Base-by-base conservation (phyloP, 2,113 vertebrate genomes). In the Python bivittatus region DNA sequence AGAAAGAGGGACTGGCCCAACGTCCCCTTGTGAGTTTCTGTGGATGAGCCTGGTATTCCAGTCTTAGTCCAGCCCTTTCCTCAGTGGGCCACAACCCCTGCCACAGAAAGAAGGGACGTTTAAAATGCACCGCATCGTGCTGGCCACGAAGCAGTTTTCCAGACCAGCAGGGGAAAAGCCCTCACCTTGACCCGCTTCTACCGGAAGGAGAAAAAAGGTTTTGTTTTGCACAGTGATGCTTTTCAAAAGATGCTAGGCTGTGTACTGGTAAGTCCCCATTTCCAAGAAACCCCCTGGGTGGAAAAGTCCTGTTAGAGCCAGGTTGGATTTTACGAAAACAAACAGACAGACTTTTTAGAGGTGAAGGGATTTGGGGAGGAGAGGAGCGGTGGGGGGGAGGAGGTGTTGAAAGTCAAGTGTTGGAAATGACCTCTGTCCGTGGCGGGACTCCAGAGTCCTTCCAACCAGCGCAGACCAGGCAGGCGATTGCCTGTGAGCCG, bases 341-440 rank as follows among this genome's bases (percentile, higher is more conserved):
- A 60, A 22, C n/a, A n/a, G n/a, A n/a, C n/a, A n/a, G n/a, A n/a
- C 20, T 79, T 38, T 22, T 88, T 88, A 44, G 84, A 93, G 79
- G 6, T 9, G 44, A 23, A 38, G 29, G 27, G 87, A 61, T 33
- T 53, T 57, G 42, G 29, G 57, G 86, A 0, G 29, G 48, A 0
- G 57, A 88, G 0, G 79, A 86, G 2, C 0, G 4, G 61, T 29
- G 92, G 93, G 15, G 91, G 68, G 91, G 90, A 92, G 22, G 92
- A 84, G 91, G 94, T 94, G 90, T 54, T 92, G 95, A 94, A 94
- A 95, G 94, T 95, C 96, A 96, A 91, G n/a, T 85, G 95, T 93
- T 94, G 95, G 95, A 95, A 95, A 95, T 79, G 95, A 95, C 96
- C 95, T 96, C 95, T 96, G 92, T 87, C 86, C 93, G 42, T 89